Evolutionary conservation across 2,888 invertebrate genomes (phyloP).

Genomic region (Bugula neritina): DNA sequence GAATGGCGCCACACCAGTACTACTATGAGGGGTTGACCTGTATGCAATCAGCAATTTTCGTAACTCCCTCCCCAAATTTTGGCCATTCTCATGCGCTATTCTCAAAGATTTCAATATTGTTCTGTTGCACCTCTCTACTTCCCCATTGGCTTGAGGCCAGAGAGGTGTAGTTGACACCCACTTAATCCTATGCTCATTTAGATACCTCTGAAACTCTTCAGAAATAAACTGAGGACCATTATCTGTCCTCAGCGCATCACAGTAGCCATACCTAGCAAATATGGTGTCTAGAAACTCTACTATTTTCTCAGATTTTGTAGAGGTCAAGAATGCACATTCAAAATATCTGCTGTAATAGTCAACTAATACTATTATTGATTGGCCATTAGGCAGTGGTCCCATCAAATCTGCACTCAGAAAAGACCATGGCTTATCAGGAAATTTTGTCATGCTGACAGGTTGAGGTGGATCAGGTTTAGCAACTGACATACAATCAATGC

Average conservation of each 20-base stretch:
- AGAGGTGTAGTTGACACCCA: slow-evolving; percentile 32
- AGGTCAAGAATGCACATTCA: slow-evolving; percentile 4
- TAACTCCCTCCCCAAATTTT: slow-evolving; percentile 31
- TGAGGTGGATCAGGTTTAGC: neutral
- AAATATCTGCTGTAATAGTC: slow-evolving; percentile 6
- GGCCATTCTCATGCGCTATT: slow-evolving; percentile 31
- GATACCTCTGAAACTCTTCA: slow-evolving; percentile 29
- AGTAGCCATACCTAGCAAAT: slow-evolving; percentile 32
- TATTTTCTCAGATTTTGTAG: neutral
- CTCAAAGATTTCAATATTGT: slow-evolving; percentile 33
- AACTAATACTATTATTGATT: neutral
- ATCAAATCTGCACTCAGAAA: slow-evolving; percentile 1
- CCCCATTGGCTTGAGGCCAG: slow-evolving; percentile 33
- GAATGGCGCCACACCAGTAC: slow-evolving; percentile 32
- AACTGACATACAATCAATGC: neutral
- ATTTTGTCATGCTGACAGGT: slow-evolving; percentile 19
- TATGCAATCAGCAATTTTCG: slow-evolving; percentile 31
- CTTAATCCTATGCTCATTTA: slow-evolving; percentile 30
- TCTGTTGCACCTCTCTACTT: slow-evolving; percentile 33
- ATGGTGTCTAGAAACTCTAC: slow-evolving; percentile 30
- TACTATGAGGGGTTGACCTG: slow-evolving; percentile 32
- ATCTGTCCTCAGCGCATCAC: slow-evolving; percentile 31
- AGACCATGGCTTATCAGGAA: slow-evolving; percentile 2
- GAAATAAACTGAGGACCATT: slow-evolving; percentile 33
- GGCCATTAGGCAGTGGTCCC: slow-evolving; percentile 9